These are phyloP conservation scores for Melipona bicolor DNA, from an alignment of 2,888 invertebrate species.

Conservation along the genomic window DNA sequence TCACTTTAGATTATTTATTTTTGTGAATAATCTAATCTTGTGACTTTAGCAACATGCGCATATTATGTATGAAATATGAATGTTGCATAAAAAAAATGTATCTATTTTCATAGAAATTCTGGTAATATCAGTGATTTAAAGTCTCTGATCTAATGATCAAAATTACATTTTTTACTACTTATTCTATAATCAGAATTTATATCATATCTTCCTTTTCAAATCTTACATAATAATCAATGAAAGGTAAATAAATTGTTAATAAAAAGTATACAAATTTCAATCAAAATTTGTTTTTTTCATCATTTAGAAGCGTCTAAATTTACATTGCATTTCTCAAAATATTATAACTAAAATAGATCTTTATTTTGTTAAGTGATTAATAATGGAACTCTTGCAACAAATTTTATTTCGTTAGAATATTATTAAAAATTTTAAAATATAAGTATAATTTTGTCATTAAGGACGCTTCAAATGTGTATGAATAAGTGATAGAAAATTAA, in stretches of 20 bases:
- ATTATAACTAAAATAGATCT: background rate
- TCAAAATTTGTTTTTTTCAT: slow-evolving; percentile 12
- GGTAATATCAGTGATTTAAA: slow-evolving; percentile 41
- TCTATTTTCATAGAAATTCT: slow-evolving; percentile 62
- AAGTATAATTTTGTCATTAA: slow-evolving; percentile 27
- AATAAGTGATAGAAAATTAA: slow-evolving; percentile 63
- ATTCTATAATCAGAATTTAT: slow-evolving; percentile 32
- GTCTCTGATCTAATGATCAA: slow-evolving; percentile 30
- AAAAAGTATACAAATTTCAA: slow-evolving; percentile 12
- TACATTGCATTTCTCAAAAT: background rate
- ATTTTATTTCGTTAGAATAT: slow-evolving; percentile 1
- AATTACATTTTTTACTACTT: slow-evolving; percentile 50
- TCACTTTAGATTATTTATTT: slow-evolving; percentile 41
- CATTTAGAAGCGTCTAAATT: slow-evolving; percentile 15
- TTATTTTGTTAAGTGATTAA: slow-evolving; percentile 8
- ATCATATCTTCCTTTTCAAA: slow-evolving; percentile 38
- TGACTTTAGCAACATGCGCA: slow-evolving; percentile 17
- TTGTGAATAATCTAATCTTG: slow-evolving; percentile 38
- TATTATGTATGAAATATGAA: slow-evolving; percentile 35
- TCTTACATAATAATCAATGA: slow-evolving; percentile 1
- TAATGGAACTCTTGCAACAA: background rate
- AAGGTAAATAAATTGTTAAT: slow-evolving; percentile 14
- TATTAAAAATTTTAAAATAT: slow-evolving; percentile 34
- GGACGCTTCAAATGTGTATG: slow-evolving; percentile 63
- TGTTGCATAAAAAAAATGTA: slow-evolving; percentile 55